phyloP scores from a whole-genome alignment of 2,888 invertebrate species.

The Habroteleia sp. region DNA sequence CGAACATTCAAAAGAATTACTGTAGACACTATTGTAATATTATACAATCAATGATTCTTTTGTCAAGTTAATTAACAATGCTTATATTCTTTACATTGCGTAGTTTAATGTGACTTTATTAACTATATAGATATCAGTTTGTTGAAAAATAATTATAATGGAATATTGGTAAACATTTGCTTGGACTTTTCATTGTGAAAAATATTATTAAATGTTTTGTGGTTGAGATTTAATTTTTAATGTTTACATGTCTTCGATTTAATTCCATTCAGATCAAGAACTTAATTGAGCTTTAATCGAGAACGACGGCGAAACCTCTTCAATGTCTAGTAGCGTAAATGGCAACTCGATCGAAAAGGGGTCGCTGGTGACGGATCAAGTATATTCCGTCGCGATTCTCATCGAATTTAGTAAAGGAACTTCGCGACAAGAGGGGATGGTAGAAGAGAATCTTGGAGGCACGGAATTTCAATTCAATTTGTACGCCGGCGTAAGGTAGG shows the following conservation, averaged over 20 bases:
- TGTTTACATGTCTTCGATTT: conserved; percentile 11
- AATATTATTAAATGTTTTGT: too few species aligned
- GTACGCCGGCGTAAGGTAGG: conserved; percentile 37
- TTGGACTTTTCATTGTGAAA: too few species aligned
- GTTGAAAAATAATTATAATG: too few species aligned
- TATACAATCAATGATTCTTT: too few species aligned
- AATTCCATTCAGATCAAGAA: conserved; percentile 17
- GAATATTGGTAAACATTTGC: too few species aligned
- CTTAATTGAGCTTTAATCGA: conserved; percentile 51
- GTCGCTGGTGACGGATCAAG: conserved; percentile 38
- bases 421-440: conserved; percentile 59
- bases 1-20: too few species aligned
- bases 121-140: too few species aligned
- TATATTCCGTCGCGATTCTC: conserved; percentile 42
- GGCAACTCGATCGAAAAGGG: conserved; percentile 35
- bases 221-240: not conserved
- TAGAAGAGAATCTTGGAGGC: conserved; percentile 24
- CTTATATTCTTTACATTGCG: too few species aligned
- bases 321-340: conserved; percentile 33
- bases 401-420: conserved; percentile 47
- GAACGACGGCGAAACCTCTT: conserved; percentile 45
- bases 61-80: too few species aligned
- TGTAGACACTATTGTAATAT: too few species aligned
- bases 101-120: too few species aligned
- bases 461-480: conserved; percentile 67